Evolutionary conservation across 92 coral and sea anemone species (phyloP).

Genomic region (Epizoanthus illoricatus): DNA sequence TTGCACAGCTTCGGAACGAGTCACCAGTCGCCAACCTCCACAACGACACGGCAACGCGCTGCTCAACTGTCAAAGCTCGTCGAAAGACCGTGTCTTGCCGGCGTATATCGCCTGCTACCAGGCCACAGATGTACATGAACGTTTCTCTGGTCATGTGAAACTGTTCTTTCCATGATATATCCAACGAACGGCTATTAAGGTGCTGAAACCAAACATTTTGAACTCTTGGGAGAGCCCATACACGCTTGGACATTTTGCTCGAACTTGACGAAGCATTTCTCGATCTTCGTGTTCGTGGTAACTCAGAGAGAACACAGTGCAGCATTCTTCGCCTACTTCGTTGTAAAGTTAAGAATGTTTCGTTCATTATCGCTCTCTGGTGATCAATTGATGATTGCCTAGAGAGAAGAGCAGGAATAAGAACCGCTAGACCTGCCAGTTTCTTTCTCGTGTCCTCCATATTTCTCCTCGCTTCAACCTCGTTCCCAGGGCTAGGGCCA

Average conservation of each 20-base stretch:
- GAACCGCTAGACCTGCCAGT: not conserved
- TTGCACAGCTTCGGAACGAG: slow-evolving; percentile 5
- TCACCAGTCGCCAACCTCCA: slow-evolving; percentile 7
- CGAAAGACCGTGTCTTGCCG: slow-evolving; percentile 21
- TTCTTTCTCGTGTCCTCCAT: slow-evolving; percentile 1
- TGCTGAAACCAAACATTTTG: slow-evolving; percentile 23
- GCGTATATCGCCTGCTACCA: slow-evolving; percentile 7
- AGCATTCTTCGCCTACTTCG: slow-evolving; percentile 9
- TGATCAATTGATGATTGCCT: slow-evolving; percentile 1
- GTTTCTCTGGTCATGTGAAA: slow-evolving; percentile 11
- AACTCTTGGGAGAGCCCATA: slow-evolving; percentile 1
- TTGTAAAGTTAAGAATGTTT: slow-evolving; percentile 1
- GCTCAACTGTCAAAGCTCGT: slow-evolving; percentile 5
- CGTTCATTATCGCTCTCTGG: slow-evolving; percentile 4
- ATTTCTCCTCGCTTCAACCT: too few relatives aligned
- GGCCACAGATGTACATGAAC: slow-evolving; percentile 11
- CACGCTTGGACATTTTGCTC: not conserved
- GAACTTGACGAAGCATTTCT: not conserved
- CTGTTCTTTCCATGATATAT: slow-evolving; percentile 19
- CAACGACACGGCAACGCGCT: slow-evolving; percentile 4
- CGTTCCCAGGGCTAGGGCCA: too few relatives aligned
- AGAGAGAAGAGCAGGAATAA: not conserved
- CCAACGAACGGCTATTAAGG: slow-evolving; percentile 9
- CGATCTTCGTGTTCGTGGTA: slow-evolving; percentile 13
- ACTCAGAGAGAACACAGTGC: not conserved